These are phyloP conservation scores for Leptoclinus maculatus DNA, from an alignment of 2,797 vertebrate genomes.

Conservation along the genomic window DNA sequence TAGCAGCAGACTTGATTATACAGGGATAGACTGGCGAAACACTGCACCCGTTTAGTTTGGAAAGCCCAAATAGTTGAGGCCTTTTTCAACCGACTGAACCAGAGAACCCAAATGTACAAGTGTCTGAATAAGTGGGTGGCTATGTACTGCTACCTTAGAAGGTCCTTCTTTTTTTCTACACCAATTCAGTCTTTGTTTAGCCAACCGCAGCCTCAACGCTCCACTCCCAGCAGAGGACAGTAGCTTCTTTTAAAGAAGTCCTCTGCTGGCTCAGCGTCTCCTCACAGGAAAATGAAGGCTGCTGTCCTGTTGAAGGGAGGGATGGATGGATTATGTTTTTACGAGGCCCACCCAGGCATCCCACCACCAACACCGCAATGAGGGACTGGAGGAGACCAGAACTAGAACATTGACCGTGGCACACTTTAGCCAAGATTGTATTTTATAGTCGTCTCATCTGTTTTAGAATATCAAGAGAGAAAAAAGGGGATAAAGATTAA, in stretches of 20 bases:
- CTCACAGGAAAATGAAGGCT: constrained; percentile 53
- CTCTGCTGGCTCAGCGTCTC: constrained; percentile 72
- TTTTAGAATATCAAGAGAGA: constrained; percentile 21
- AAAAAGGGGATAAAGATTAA: constrained; percentile 15
- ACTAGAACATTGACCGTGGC: constrained; percentile 41
- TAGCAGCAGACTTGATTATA: constrained; percentile 80
- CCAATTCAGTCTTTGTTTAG: constrained; percentile 62
- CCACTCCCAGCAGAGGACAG: constrained; percentile 62
- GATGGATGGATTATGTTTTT: constrained; percentile 74
- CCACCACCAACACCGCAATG: constrained; percentile 70
- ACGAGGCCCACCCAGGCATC: constrained; percentile 77
- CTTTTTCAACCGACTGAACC: constrained; percentile 65
- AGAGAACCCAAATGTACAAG: constrained; percentile 51
- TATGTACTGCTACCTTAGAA: constrained; percentile 48
- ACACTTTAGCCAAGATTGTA: constrained; percentile 34
- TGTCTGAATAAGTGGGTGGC: constrained; percentile 60
- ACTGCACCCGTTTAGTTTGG: constrained; percentile 76
- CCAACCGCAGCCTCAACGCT: constrained; percentile 40
- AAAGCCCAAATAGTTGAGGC: constrained; percentile 72
- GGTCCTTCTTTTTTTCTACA: constrained; percentile 50
- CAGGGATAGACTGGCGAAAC: constrained; percentile 76
- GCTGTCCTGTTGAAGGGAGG: constrained; percentile 59
- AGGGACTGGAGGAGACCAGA: constrained; percentile 47
- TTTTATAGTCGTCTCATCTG: constrained; percentile 21
- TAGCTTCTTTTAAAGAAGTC: constrained; percentile 66